Conservation (phyloP, 2,113 vertebrate species). For the Xenopus borealis region DNA sequence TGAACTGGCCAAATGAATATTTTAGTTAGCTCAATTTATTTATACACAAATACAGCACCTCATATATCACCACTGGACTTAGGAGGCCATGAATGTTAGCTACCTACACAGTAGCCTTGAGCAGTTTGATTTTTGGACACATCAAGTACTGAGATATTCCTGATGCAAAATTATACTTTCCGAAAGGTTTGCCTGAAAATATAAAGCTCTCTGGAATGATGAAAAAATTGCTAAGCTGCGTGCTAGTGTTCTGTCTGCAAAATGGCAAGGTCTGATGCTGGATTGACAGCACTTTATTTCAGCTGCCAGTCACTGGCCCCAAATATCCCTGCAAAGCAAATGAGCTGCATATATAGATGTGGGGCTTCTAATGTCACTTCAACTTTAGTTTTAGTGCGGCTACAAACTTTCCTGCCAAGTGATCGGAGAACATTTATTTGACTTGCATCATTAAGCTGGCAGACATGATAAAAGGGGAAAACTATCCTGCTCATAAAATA, state of each 20-base stretch:
- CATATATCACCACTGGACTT: no score
- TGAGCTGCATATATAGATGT: neutral
- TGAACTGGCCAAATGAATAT: no score
- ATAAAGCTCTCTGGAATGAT: neutral
- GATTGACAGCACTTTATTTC: conserved; percentile 46
- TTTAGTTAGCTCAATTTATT: no score
- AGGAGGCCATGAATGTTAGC: no score
- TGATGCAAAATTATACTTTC: conserved; percentile 1
- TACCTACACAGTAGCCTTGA: neutral
- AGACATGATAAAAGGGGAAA: no score
- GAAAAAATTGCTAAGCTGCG: conserved; percentile 5
- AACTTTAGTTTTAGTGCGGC: conserved; percentile 12
- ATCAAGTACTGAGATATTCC: no score
- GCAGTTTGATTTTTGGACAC: neutral
- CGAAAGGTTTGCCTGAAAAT: conserved; percentile 11
- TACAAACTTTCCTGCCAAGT: neutral
- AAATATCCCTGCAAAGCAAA: conserved; percentile 1
- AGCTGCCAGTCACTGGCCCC: conserved; percentile 42
- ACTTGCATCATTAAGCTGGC: no score
- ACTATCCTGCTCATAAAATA: no score
- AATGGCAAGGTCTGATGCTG: conserved; percentile 20
- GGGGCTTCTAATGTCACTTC: conserved; percentile 2
- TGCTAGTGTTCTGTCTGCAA: conserved; percentile 21
- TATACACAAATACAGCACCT: no score
- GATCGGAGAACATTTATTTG: no score